Conservation (phyloP, 2,797 vertebrate species). For the Enteromius viviparus region DNA sequence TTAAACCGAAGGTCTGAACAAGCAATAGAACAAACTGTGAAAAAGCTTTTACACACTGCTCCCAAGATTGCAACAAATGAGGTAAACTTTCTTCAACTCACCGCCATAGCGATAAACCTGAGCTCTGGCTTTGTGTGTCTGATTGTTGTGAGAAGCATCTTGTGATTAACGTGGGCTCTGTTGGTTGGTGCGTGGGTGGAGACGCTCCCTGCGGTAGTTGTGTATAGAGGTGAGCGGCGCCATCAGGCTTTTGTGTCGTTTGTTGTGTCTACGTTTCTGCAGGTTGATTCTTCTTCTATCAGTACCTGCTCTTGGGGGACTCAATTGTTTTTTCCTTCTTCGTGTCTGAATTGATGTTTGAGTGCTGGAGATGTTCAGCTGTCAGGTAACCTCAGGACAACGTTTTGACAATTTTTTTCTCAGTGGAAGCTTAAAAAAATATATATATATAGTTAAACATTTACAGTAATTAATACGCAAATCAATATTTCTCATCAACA, state of each 20-base stretch:
- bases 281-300: slow-evolving; percentile 1
- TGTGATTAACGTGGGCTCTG: slow-evolving; percentile 51
- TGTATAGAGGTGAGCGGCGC: slow-evolving; percentile 45
- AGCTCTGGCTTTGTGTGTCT: slow-evolving; percentile 26
- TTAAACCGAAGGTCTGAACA: not conserved
- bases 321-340: slow-evolving; percentile 1
- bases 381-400: not conserved
- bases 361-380: slow-evolving; percentile 25
- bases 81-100: slow-evolving; percentile 45
- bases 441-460: no score
- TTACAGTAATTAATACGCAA: not conserved
- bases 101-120: slow-evolving; percentile 56
- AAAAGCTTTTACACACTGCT: slow-evolving; percentile 8
- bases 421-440: not conserved
- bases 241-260: slow-evolving; percentile 41
- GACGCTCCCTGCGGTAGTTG: slow-evolving; percentile 27
- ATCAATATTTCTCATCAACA: not conserved
- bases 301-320: slow-evolving; percentile 1
- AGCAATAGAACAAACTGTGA: not conserved
- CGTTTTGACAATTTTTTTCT: not conserved
- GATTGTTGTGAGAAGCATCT: slow-evolving; percentile 47
- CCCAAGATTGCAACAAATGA: slow-evolving; percentile 51
- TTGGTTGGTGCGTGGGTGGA: slow-evolving; percentile 50
- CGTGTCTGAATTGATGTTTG: slow-evolving; percentile 23
- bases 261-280: slow-evolving; percentile 37